These are phyloP conservation scores for Nothocercus julius DNA, from an alignment of 2,113 vertebrate genomes.

Conservation along the genomic window DNA sequence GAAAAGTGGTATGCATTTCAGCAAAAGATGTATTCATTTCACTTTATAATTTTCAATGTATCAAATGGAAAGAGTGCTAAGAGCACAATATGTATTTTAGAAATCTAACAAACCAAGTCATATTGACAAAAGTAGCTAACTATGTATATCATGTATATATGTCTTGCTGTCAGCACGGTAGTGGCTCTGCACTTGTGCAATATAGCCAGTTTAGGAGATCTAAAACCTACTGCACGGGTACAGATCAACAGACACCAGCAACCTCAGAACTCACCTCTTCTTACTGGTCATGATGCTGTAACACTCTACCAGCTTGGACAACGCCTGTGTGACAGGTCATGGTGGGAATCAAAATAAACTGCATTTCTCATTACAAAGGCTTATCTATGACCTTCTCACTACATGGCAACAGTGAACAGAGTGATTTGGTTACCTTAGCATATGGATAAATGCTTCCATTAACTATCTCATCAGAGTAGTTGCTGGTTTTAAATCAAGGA, in stretches of 20 bases:
- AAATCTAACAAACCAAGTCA: neutral
- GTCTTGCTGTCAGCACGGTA: neutral
- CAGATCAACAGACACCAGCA: neutral
- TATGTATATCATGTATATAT: accelerated
- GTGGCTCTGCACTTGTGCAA: neutral
- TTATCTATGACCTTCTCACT: neutral
- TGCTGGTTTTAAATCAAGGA: neutral
- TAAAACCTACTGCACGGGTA: neutral
- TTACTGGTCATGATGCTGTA: neutral
- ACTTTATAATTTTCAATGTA: neutral
- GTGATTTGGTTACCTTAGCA: neutral
- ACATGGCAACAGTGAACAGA: neutral
- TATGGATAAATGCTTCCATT: neutral
- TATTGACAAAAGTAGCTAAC: neutral
- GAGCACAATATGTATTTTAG: neutral
- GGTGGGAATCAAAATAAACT: neutral
- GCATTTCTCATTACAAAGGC: neutral
- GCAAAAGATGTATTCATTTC: neutral
- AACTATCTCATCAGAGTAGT: neutral
- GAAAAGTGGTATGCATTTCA: neutral
- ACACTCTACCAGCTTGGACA: neutral
- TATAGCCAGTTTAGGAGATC: neutral
- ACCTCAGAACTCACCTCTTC: neutral
- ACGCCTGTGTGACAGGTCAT: neutral
- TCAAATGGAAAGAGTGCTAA: neutral